Evolutionary conservation across 2,797 vertebrate genomes (phyloP).

Genomic region (Pachyuromys duprasi): DNA sequence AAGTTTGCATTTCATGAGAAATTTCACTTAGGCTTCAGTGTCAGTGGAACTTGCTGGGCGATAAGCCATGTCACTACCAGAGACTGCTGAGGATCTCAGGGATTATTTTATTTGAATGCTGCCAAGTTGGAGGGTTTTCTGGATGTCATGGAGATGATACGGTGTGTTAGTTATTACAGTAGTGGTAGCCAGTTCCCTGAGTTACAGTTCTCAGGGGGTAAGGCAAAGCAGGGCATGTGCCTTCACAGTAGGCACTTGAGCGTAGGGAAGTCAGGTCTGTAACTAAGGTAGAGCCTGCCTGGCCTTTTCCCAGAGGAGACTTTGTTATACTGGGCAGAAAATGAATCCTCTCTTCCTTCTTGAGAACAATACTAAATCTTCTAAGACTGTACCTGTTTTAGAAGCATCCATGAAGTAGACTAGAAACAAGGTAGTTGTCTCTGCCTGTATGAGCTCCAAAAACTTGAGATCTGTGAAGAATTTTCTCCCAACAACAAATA

Average conservation of each 20-base stretch:
- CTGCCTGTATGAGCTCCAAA: not conserved
- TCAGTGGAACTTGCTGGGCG: not conserved
- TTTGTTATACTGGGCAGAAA: not conserved
- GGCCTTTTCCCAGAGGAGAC: not conserved
- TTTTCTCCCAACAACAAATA: not conserved
- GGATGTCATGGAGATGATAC: not conserved
- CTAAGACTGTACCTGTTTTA: not conserved
- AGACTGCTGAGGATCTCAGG: not conserved
- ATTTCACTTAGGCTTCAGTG: not conserved
- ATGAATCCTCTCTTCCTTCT: not conserved
- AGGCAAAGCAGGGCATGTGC: not conserved
- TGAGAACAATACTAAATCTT: not conserved
- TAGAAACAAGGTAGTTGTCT: not conserved
- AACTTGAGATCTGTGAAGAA: not conserved
- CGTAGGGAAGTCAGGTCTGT: not conserved
- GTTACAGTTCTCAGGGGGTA: not conserved
- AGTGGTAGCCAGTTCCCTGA: not conserved
- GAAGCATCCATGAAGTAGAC: not conserved
- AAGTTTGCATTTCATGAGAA: not conserved
- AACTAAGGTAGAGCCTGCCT: not conserved
- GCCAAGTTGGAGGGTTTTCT: not conserved
- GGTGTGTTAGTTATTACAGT: not conserved
- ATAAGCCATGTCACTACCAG: not conserved
- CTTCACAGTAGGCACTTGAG: not conserved
- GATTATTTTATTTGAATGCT: not conserved